A percentile compares a stretch with the other conserved stretches of the same genome.
phyloP scores from a whole-genome alignment of 2,113 vertebrate species.

The Thinocorus orbignyianus region DNA sequence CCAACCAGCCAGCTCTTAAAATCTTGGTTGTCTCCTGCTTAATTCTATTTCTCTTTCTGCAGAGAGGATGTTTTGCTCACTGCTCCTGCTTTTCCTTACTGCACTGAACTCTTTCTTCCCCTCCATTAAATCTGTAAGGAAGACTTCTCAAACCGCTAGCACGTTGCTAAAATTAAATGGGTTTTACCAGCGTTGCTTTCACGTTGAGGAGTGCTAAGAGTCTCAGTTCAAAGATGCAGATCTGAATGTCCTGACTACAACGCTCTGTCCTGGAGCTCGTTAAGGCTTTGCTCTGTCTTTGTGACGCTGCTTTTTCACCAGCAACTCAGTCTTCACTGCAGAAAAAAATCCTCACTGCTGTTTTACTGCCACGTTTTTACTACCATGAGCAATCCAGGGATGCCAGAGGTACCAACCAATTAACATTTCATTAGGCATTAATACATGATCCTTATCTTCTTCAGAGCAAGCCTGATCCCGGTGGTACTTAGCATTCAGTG shows the following conservation, averaged over 20 bases:
- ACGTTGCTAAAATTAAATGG: not conserved
- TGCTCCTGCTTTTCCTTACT: not conserved
- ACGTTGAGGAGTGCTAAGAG: not conserved
- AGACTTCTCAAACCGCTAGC: not conserved
- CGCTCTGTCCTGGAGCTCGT: not conserved
- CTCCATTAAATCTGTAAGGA: not conserved
- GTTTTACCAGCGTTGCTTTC: not conserved
- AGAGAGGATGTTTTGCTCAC: not conserved
- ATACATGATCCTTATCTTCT: not conserved
- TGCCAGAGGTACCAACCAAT: not conserved
- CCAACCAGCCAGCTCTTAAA: not conserved
- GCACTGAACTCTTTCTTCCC: not conserved
- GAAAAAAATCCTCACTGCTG: not conserved
- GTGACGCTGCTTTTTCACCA: not conserved
- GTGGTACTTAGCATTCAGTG: conserved; percentile 18
- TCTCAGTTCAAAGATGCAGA: not conserved
- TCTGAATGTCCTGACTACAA: not conserved
- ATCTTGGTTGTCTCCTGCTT: not conserved
- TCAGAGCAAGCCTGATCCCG: not conserved
- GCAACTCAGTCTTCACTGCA: not conserved
- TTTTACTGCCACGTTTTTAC: not conserved
- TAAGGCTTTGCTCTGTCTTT: not conserved
- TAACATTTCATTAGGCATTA: conserved; percentile 28
- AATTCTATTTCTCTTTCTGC: not conserved
- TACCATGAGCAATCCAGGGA: not conserved